phyloP scores from a whole-genome alignment of 1,140 invertebrate genomes.

The Plectus sambesii region DNA sequence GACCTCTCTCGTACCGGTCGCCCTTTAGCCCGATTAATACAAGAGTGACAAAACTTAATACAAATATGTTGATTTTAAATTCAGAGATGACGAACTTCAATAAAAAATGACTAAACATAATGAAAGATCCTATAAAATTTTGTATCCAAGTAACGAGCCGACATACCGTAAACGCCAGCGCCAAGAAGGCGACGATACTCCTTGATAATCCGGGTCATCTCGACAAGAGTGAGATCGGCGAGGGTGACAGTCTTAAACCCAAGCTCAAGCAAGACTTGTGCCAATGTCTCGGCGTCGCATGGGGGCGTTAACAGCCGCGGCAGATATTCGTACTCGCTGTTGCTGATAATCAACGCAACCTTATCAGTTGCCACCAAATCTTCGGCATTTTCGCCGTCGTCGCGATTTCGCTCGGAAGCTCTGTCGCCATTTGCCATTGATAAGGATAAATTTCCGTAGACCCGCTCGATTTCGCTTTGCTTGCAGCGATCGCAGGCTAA shows the following conservation, averaged over 20 bases:
- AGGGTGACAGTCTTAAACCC: conserved; percentile 50
- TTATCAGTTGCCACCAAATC: conserved; percentile 47
- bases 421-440: conserved; percentile 11
- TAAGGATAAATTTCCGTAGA: conserved; percentile 19
- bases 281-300: conserved; percentile 45
- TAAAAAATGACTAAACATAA: too few species aligned
- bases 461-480: conserved; percentile 25
- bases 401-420: too few species aligned
- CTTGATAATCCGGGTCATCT: conserved; percentile 47
- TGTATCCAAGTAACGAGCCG: background rate
- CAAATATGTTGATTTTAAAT: too few species aligned
- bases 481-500: conserved; percentile 32
- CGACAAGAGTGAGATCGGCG: conserved; percentile 47
- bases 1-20: too few species aligned
- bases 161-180: conserved; percentile 47
- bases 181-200: conserved; percentile 47
- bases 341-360: conserved; percentile 49
- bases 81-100: too few species aligned
- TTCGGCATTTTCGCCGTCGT: background rate
- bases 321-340: conserved; percentile 47
- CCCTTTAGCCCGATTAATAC: too few species aligned
- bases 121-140: too few species aligned
- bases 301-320: conserved; percentile 45
- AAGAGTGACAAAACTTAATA: too few species aligned
- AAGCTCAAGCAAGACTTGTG: conserved; percentile 39